Conservation (phyloP, 2,797 vertebrate species). For the Crenichthys baileyi region DNA sequence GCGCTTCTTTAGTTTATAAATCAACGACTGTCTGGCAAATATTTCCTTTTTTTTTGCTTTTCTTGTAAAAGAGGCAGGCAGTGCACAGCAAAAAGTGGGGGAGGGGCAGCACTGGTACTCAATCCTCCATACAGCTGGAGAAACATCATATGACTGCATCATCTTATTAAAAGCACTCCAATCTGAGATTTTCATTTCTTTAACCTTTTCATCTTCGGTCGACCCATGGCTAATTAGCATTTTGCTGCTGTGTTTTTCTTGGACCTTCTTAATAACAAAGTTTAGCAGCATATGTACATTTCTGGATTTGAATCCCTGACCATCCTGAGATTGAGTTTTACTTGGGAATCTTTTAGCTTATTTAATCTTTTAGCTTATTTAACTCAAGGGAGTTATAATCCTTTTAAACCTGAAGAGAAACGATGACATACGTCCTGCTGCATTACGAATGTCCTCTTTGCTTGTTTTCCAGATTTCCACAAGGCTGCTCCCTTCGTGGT, state of each 20-base stretch:
- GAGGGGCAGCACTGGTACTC: background rate
- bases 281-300: no score
- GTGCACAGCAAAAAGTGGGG: background rate
- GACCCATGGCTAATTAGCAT: background rate
- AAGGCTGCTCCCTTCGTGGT: constrained; percentile 98
- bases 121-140: background rate
- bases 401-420: background rate
- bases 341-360: no score
- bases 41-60: background rate
- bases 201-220: background rate
- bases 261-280: no score
- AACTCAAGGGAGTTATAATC: no score
- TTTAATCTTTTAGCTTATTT: no score
- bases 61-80: background rate
- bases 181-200: background rate
- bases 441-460: constrained; percentile 32
- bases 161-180: no score
- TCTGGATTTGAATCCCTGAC: no score
- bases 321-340: no score
- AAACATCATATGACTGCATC: no score
- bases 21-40: background rate
- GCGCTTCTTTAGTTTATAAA: background rate
- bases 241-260: background rate
- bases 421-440: background rate
- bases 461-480: constrained; percentile 93